Percentiles rank a stretch among this genome's conserved stretches.
These are phyloP conservation scores for Caligus rogercresseyi DNA, from an alignment of 1,140 invertebrate species.

Conservation along the genomic window DNA sequence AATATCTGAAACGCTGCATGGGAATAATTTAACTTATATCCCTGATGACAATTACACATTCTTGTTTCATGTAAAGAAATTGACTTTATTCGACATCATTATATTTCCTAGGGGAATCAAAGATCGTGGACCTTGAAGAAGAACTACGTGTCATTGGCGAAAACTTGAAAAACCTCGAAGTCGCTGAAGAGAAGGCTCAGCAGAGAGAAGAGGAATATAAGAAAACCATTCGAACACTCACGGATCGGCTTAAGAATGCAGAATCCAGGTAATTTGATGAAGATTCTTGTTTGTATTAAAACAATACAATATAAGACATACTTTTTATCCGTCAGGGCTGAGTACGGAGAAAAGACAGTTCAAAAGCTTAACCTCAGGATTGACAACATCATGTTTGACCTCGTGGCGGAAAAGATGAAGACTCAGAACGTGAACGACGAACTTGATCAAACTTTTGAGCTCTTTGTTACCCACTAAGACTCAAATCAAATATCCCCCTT, in stretches of 20 bases:
- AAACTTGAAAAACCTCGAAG: slow-evolving; percentile 17
- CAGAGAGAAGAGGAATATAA: slow-evolving; percentile 15
- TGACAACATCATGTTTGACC: slow-evolving; percentile 7
- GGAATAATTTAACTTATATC: too few species aligned
- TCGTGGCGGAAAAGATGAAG: slow-evolving; percentile 15
- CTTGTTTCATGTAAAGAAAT: not conserved
- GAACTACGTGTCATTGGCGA: slow-evolving; percentile 17
- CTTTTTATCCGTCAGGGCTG: slow-evolving; percentile 3
- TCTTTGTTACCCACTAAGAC: slow-evolving; percentile 9
- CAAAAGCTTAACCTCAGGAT: slow-evolving; percentile 9
- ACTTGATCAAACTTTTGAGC: slow-evolving; percentile 17
- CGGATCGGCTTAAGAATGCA: slow-evolving; percentile 5
- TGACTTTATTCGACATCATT: not conserved
- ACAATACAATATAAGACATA: not conserved
- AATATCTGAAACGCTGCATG: too few species aligned
- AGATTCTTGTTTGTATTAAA: not conserved
- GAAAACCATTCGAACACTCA: not conserved
- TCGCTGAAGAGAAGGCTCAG: slow-evolving; percentile 19
- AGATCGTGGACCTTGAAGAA: slow-evolving; percentile 16
- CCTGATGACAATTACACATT: too few species aligned
- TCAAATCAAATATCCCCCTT: not conserved
- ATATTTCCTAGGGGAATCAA: not conserved
- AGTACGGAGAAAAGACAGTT: slow-evolving; percentile 16
- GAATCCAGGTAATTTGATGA: not conserved
- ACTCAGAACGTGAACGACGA: slow-evolving; percentile 16